Percentiles rank a stretch among this genome's conserved stretches.
Evolutionary conservation across 2,797 vertebrate species (phyloP).

Genomic region (Melanogrammus aeglefinus): DNA sequence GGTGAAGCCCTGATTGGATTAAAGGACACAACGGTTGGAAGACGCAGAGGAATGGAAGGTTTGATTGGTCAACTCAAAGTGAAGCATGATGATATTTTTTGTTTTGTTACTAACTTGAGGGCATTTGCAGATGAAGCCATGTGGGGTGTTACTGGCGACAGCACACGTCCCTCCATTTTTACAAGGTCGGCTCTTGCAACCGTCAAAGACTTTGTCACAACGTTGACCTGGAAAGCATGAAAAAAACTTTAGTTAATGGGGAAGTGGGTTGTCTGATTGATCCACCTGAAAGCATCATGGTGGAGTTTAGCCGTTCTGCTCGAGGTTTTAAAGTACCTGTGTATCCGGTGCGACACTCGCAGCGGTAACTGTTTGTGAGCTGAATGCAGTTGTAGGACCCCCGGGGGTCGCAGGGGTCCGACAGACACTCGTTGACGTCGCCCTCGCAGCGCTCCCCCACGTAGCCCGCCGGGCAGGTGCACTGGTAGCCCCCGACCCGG

Average conservation of each 20-base stretch:
- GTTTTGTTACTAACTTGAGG: conserved; percentile 77
- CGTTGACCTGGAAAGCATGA: conserved; percentile 78
- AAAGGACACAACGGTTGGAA: not conserved
- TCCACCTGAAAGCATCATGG: not conserved
- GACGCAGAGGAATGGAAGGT: not conserved
- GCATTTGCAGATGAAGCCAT: conserved; percentile 88
- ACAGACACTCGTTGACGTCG: conserved; percentile 96
- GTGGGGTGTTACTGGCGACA: conserved; percentile 87
- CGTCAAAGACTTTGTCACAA: conserved; percentile 90
- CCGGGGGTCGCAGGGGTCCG: conserved; percentile 89
- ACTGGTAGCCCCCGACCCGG: conserved; percentile 92
- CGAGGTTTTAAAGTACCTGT: conserved; percentile 72
- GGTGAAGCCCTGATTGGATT: conserved; percentile 68
- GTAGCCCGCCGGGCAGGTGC: conserved; percentile 87
- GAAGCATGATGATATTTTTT: not conserved
- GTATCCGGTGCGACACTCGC: conserved; percentile 92
- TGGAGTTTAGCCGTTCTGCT: not conserved
- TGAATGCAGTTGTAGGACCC: conserved; percentile 98
- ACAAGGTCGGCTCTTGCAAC: conserved; percentile 88
- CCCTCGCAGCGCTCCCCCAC: conserved; percentile 97
- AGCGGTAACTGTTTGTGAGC: conserved; percentile 92
- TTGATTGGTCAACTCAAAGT: not conserved
- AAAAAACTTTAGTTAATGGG: not conserved
- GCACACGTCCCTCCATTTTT: conserved; percentile 88
- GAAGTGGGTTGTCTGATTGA: not conserved